Base-by-base conservation (phyloP, 2,888 invertebrate genomes). In the Phoenoteleia sp. region DNA sequence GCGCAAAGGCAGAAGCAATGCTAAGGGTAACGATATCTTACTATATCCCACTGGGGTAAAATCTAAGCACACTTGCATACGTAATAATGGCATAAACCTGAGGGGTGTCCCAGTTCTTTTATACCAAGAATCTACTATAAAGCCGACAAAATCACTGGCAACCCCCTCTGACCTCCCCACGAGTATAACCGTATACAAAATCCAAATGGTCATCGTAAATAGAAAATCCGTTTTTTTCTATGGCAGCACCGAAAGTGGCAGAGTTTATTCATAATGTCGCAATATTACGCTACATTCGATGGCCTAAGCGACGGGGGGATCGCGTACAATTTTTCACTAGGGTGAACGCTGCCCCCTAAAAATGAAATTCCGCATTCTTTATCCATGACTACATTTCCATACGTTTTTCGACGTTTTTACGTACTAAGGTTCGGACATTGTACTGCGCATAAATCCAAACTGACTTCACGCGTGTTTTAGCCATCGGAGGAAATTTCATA, bases 161-260 rank as follows among this genome's bases (percentile, higher is more conserved):
- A 84, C 86, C 75, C 85, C 86, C 81, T 79, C 82, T 85, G 74
- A 87, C 85, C 84, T 75, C 81, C 84, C 81, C 79, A 81, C 77
- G 54, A 81, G 27, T 52, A 86, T 80, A 80, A 80, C 81, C 77
- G 87, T 86, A 86, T 87, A 87, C 88, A 85, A 90, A 90, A 91
- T 91, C 92, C 90, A 92, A 92, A 92, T 92, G 92, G 92, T 92
- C 92, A 92, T 92, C 92, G 92, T 92, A 92, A 92, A 92, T 91
- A 91, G 91, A 92, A 92, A 91, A 92, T 91, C 91, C 90, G 90
- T 90, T 90, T 91, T 90, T 89, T 88, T 86, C 77, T 84, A 82
- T 81, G 86, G 80, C 83, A 85, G 85, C 84, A 42, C 76, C 85
- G 85, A 90, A 91, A 91, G 88, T 88, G 87, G 86, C 85, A 74